Base-by-base conservation (phyloP, 2,888 invertebrate species). In the Drosophila melanosoma region DNA sequence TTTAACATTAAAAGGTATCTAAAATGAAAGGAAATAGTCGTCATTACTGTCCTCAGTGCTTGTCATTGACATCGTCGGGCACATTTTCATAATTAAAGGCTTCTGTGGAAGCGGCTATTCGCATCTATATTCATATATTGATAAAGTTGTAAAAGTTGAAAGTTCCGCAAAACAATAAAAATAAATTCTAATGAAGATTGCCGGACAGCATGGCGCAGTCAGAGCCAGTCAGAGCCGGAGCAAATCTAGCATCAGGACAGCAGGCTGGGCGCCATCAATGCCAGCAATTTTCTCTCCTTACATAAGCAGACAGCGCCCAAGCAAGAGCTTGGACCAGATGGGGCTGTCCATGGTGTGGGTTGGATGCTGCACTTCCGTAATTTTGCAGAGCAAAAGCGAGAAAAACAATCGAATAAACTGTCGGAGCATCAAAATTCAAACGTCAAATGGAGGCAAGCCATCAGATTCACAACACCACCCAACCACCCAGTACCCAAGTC, bases 341-440 rank as follows among this genome's bases (percentile, higher is more conserved):
- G 70, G 82, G 35, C 58, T 6, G n/a, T 8, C 36, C 40, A 56
- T 29, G 53, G 36, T 60, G 26, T n/a, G 57, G 45, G 57, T 35
- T 40, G 80, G 29, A 38, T 74, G 82, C 82, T 87, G 91, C 90
- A 87, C 80, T 90, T 87, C 91, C 89, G 91, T 90, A 90, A 78
- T 90, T 89, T 85, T 89, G 60, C 76, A 58, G 67, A 79, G 74
- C 20, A 82, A 90, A 87, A 87, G 86, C 86, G 88, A 87, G 90
- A 90, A 90, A 91, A 87, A 91, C 87, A 87, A 91, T 91, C 89
- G 89, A 88, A 91, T 90, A 91, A 90, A 91, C 90, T 90, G 90
- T 90, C 87, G 79, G 82, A 74, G 83, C 87, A 87, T 87, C 87
- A 91, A 90, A 87, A 88, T 88, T 90, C 90, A 91, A 91, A 91